Conservation (phyloP, 2,113 vertebrate species). For the Phocoena sinus region DNA sequence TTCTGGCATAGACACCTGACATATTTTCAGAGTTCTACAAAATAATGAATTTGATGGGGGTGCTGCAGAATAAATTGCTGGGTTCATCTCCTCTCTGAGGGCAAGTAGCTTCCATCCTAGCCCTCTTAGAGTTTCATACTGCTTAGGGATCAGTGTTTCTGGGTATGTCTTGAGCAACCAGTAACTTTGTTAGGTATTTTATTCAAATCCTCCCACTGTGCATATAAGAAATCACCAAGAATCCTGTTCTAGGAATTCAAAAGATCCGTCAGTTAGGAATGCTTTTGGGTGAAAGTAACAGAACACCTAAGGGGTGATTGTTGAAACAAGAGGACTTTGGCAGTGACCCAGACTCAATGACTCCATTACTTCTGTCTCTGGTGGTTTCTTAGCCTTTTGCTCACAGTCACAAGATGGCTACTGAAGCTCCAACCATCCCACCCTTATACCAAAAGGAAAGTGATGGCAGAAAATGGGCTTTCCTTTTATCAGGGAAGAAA, state of each 20-base stretch:
- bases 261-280: not conserved
- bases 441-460: not conserved
- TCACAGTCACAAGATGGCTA: not conserved
- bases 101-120: not conserved
- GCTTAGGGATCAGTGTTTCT: not conserved
- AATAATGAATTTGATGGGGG: not conserved
- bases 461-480: not conserved
- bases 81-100: not conserved
- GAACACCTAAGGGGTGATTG: not conserved
- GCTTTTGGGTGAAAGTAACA: not conserved
- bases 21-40: not conserved
- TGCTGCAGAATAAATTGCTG: not conserved
- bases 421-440: not conserved
- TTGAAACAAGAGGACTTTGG: not conserved
- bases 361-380: not conserved
- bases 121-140: not conserved
- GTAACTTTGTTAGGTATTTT: not conserved
- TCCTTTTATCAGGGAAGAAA: not conserved
- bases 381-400: not conserved
- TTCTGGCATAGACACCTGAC: not conserved
- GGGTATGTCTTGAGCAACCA: not conserved
- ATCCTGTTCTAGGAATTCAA: not conserved
- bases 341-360: not conserved
- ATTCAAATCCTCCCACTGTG: not conserved
- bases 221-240: not conserved